A percentile compares a stretch with the other conserved stretches of the same genome.
Evolutionary conservation across 2,797 vertebrate species (phyloP).

Genomic region (Darevskia mixta): DNA sequence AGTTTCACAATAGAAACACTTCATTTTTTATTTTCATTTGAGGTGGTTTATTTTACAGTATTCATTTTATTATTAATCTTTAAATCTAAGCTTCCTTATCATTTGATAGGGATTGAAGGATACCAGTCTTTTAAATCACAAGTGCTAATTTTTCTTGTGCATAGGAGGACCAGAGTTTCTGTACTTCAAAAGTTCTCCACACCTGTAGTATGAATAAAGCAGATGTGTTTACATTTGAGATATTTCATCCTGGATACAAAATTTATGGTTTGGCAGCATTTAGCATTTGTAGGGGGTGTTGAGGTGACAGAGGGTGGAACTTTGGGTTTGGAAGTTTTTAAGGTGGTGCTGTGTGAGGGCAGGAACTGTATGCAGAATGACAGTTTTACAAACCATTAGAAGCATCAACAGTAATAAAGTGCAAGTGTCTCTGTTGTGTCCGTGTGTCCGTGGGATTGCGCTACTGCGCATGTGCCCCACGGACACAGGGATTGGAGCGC

Average conservation of each 20-base stretch:
- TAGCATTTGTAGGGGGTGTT: not conserved
- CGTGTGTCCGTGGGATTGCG: too few relatives aligned
- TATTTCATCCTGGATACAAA: not conserved
- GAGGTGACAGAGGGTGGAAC: not conserved
- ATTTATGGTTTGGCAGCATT: not conserved
- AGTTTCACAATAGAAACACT: not conserved
- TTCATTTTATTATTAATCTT: not conserved
- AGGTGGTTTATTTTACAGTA: not conserved
- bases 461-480: too few relatives aligned
- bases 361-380: not conserved
- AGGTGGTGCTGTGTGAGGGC: not conserved
- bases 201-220: not conserved
- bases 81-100: not conserved
- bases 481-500: too few relatives aligned
- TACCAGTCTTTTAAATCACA: not conserved
- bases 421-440: too few relatives aligned
- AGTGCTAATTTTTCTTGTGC: not conserved
- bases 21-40: not conserved
- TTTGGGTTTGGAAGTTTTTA: not conserved
- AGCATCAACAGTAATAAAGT: too few relatives aligned
- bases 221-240: not conserved
- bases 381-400: not conserved
- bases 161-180: not conserved
- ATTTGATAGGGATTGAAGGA: not conserved
- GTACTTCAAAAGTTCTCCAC: not conserved